Base-by-base conservation (phyloP, 1,140 invertebrate genomes). In the Acyrthosiphon pisum region DNA sequence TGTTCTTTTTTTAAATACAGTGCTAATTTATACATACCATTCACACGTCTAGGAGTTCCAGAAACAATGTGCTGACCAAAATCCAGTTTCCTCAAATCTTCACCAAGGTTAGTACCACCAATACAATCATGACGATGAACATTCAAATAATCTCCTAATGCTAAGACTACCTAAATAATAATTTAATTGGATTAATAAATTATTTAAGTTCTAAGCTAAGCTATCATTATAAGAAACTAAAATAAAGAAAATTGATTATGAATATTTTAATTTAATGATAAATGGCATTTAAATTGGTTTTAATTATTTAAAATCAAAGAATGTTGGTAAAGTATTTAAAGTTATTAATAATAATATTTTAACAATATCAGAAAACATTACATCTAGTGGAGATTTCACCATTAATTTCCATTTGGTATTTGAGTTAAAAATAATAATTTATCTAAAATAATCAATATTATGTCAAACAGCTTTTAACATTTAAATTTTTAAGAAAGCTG, bases 41-140 rank as follows among this genome's bases (percentile, higher is more conserved):
- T 99, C 7, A 99, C 99, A 96, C 99, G 96, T 81, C 99, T 99
- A 68, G 99, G 99, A 81, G 99, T 99, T 30, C 99, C 99, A 94
- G 98, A 99, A 1, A 99, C 99, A 94, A 99, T 98, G 96, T 99
- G 99, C 94, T 99, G 99, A 8, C 99, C 99, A 96, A 99, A 99
- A 95, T 99, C 99, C 35, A 99, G 95, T 95, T 99, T 99, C 83
- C 99, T 96, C 53, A 99, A 99, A 95, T 99, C 99, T 96, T 99
- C 99, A 30, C 99, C 98, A 87, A 99, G 96, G 96, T 99, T 99
- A 26, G 99, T 99, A 37, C 99, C 99, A 93, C 99, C 99, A 95
- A 99, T 99, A 95, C 99, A 99, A 44, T 99, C 98, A 96, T 99
- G 99, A 95, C 99, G 99, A 95, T 99, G 99, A 0, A 99, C 99